Percentiles rank a stretch among this genome's conserved stretches.
Evolutionary conservation across 2,888 invertebrate genomes (phyloP).

Genomic region (Diaphora mendica): DNA sequence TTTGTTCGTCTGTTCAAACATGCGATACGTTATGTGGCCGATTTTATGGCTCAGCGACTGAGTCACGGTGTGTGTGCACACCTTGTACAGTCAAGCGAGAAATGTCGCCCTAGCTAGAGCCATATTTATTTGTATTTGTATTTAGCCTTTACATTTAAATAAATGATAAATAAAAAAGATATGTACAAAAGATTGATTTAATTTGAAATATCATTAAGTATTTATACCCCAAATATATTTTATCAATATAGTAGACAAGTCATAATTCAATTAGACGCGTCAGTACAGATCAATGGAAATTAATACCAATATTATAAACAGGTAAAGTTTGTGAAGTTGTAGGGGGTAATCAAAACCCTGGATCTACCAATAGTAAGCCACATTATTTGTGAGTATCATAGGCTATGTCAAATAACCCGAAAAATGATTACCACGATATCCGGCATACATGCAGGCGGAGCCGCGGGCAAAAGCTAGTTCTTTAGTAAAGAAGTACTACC

Average conservation of each 20-base stretch:
- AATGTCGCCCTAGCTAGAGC: neutral
- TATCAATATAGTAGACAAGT: neutral
- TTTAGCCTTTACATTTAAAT: neutral
- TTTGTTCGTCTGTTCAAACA: constrained; percentile 56
- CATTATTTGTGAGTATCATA: too few species aligned
- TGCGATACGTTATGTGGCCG: constrained; percentile 69
- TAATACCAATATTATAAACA: too few species aligned
- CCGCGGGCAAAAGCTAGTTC: neutral
- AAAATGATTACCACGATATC: too few species aligned
- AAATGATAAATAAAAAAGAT: neutral
- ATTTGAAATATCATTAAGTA: neutral
- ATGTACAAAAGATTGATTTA: neutral
- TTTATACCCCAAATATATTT: neutral
- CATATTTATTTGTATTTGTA: neutral
- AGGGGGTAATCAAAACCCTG: too few species aligned
- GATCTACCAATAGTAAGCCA: too few species aligned
- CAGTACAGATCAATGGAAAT: neutral
- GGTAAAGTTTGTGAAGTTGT: too few species aligned
- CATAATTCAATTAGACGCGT: neutral
- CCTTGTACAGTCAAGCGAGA: constrained; percentile 32
- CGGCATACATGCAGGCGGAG: too few species aligned
- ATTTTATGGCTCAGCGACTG: constrained; percentile 61
- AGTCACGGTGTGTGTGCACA: constrained; percentile 47
- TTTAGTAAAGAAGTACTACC: neutral
- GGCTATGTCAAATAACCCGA: too few species aligned